Base-by-base conservation (phyloP, 2,888 invertebrate genomes). In the Deilephila porcellus region DNA sequence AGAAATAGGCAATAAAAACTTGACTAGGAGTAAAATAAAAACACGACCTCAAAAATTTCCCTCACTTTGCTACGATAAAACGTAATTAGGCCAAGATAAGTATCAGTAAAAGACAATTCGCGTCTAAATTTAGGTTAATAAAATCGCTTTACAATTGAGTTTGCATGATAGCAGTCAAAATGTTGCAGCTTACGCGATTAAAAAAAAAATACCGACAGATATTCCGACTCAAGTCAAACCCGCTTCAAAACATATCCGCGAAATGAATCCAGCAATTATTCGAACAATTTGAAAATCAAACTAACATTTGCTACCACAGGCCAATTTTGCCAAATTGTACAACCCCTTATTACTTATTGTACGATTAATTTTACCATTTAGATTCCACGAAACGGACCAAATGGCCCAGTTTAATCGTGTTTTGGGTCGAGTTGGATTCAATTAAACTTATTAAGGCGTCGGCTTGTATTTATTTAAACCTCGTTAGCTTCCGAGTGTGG, bases 381-480 rank as follows among this genome's bases (percentile, higher is more conserved):
- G 52, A 67, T 52, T 67, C 25, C 52, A n/a, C 56, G 56, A 56
- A 45, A 20, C 45, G 45, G 45, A 45, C 64, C 45, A n/a, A 67
- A 67, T 45, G 45, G 60, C 20, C 45, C 17, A 45, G 67, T 17
- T 67, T 67, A 67, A 67, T 67, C 52, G 20, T 45, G 52, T 67
- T 67, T 52, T 20, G 64, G 37, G 45, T 25, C 45, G 11, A 67
- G 52, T 67, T 67, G 20, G 17, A 67, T 67, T 67, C 11, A 67
- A 67, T 52, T 67, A 4, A 67, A 67, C 67, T 67, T 52, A 52
- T 52, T 67, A 52, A 52, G 52, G 25, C 45, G 52, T 29, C 7
- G 20, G 67, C 45, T 52, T 67, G 67, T 67, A 67, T 67, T 67
- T 67, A 67, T 67, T 52, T 52, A 52, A 67, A 52, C 14, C 45